Evolutionary conservation across 2,113 vertebrate species (phyloP), one percentile per base, ranked within the genome.

Genomic region (Himantopus leucocephalus): DNA sequence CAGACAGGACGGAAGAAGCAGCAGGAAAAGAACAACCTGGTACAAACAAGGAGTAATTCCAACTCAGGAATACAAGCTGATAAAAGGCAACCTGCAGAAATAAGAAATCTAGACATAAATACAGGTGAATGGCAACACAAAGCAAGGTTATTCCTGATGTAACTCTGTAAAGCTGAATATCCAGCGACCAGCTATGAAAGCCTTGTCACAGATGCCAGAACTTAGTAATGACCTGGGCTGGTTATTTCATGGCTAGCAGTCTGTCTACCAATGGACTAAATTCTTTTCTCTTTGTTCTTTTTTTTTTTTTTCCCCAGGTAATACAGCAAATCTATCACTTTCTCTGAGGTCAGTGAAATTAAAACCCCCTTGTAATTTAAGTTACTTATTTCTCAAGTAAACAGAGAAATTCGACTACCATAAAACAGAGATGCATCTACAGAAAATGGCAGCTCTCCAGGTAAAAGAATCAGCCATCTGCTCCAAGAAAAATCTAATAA

Each of bases 391-490:
- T 96, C 78, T 96, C 63, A 73, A 76, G 71, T 80, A 96, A 95
- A 83, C 81, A 90, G 86, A 95, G 79, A 92, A 92, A 93, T 93
- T 81, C 89, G 22, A 90, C 77, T 81, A 48, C 85, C 62, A 64
- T 66, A 84, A 91, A 87, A 18, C 41, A 66, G 55, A 92, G 70
- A 94, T 80, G 75, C 66, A 93, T 88, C 71, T 94, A 90, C 85
- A 92, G 86, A 76, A 95, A 93, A 78, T 95, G 96, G 96, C 96
- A 96, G 67, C 81, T 91, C 94, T 97, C 97, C 95, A 96, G 96
- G 96, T 97, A 89, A 88, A 88, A 96, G 77, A 95, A 92, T 88
- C 63, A 47, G 81, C 94, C 94, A 97, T 96, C 95, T 97, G 94
- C 71, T 97, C 71, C 41, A 62, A 89, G 86, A 75, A 64, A 90